Conservation (phyloP, 2,888 invertebrate genomes). For the Endotricha flammealis region DNA sequence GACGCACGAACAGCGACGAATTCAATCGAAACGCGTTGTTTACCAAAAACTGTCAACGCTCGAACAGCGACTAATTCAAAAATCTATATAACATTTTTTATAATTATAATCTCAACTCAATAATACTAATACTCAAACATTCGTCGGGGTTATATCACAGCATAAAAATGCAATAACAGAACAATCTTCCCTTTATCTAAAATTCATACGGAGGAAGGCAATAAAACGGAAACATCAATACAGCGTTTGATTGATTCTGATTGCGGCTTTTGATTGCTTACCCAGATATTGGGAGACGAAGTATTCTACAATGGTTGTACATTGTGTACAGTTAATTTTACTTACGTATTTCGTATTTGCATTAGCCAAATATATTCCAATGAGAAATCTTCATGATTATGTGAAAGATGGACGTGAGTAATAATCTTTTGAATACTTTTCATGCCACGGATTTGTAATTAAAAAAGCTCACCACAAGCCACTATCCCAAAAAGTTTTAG, state of each 20-base stretch:
- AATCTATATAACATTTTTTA: too few species aligned
- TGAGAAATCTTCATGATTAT: conserved; percentile 42
- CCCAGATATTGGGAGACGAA: conserved; percentile 9
- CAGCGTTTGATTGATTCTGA: conserved; percentile 51
- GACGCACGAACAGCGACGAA: too few species aligned
- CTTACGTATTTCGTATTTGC: conserved; percentile 2
- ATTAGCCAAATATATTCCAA: conserved; percentile 7
- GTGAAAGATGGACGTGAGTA: conserved; percentile 66
- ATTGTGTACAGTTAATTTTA: conserved; percentile 7
- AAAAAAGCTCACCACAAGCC: too few species aligned
- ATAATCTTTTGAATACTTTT: too few species aligned
- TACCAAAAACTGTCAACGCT: too few species aligned
- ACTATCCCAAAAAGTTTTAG: too few species aligned
- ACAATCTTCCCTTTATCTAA: conserved; percentile 42
- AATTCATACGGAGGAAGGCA: conserved; percentile 47
- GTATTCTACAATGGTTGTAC: conserved; percentile 9
- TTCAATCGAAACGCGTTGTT: too few species aligned
- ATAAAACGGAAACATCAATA: conserved; percentile 50
- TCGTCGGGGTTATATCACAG: too few species aligned
- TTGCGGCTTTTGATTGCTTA: conserved; percentile 34
- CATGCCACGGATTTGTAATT: too few species aligned
- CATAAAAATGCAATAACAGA: conserved; percentile 25
- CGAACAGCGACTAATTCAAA: too few species aligned
- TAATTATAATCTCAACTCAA: too few species aligned
- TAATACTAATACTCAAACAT: too few species aligned